These are phyloP conservation scores for Meloidogyne hapla DNA, from an alignment of 1,140 invertebrate genomes.

Conservation along the genomic window DNA sequence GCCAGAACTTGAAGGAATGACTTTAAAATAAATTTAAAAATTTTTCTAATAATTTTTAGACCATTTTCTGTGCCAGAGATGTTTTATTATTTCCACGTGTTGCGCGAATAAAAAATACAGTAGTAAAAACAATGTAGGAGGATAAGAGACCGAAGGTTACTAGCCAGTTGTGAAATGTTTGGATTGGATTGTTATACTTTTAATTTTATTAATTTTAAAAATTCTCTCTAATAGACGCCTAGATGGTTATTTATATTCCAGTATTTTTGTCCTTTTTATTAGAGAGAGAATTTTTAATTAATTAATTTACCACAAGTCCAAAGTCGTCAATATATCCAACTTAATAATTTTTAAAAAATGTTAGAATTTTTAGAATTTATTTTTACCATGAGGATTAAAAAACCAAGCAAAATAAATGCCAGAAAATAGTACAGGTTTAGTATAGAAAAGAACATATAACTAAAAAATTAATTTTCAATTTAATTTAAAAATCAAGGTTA, in stretches of 20 bases:
- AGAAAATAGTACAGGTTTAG: constrained; percentile 21
- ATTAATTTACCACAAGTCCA: constrained; percentile 13
- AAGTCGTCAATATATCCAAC: constrained; percentile 30
- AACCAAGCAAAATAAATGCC: constrained; percentile 34
- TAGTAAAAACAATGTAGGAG: constrained; percentile 21
- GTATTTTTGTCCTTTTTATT: neutral
- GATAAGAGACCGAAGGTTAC: constrained; percentile 14
- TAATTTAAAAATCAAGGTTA: too few species aligned
- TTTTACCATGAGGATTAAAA: constrained; percentile 25
- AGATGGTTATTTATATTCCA: neutral
- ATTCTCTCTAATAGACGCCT: neutral
- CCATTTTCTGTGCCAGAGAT: constrained; percentile 24
- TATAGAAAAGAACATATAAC: constrained; percentile 13
- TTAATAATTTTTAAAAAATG: neutral
- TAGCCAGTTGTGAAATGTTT: constrained; percentile 28
- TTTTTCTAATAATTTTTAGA: neutral
- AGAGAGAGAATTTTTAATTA: neutral
- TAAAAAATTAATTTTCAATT: neutral
- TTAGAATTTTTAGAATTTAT: neutral
- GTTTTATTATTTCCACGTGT: neutral
- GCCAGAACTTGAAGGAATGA: constrained; percentile 32
- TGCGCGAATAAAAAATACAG: constrained; percentile 10
- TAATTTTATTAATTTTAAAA: neutral
- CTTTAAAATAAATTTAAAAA: neutral
- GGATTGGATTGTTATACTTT: constrained; percentile 26